These are phyloP conservation scores for Sinelater perroti DNA, from an alignment of 2,888 invertebrate species.

Conservation along the genomic window DNA sequence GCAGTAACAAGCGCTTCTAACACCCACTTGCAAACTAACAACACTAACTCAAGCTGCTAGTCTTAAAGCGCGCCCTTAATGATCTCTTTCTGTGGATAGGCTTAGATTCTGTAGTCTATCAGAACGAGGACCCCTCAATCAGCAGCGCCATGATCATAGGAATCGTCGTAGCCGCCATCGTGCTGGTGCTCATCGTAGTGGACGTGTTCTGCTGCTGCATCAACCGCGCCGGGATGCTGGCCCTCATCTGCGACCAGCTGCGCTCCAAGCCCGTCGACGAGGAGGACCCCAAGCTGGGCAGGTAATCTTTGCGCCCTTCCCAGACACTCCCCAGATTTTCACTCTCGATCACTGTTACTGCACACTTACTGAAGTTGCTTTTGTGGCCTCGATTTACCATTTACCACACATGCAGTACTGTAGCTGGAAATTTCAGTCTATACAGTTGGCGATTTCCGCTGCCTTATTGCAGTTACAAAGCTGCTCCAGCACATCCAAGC, in stretches of 20 bases:
- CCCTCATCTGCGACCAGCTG: slow-evolving; percentile 70
- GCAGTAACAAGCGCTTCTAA: slow-evolving; percentile 24
- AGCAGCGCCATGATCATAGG: slow-evolving; percentile 84
- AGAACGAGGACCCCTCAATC: slow-evolving; percentile 64
- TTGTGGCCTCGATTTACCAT: slow-evolving; percentile 26
- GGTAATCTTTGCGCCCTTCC: slow-evolving; percentile 62
- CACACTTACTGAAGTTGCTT: slow-evolving; percentile 19
- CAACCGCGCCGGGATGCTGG: slow-evolving; percentile 72
- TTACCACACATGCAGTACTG: slow-evolving; percentile 43
- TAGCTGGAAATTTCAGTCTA: slow-evolving; percentile 73
- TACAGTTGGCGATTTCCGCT: slow-evolving; percentile 96
- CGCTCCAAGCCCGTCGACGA: slow-evolving; percentile 76
- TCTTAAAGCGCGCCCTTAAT: slow-evolving; percentile 2
- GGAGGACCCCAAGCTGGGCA: slow-evolving; percentile 84
- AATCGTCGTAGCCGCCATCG: slow-evolving; percentile 82
- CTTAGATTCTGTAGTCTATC: slow-evolving; percentile 46
- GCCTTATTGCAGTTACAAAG: slow-evolving; percentile 94
- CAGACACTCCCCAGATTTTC: no score
- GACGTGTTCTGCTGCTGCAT: slow-evolving; percentile 83
- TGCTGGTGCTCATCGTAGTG: slow-evolving; percentile 81
- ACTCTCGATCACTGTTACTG: slow-evolving; percentile 1
- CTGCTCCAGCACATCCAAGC: slow-evolving; percentile 77
- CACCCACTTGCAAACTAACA: slow-evolving; percentile 38
- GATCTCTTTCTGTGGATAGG: slow-evolving; percentile 44
- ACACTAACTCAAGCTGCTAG: slow-evolving; percentile 33